A percentile compares a stretch with the other conserved stretches of the same genome.
phyloP scores from a whole-genome alignment of 2,113 vertebrate species.

The Otocyon megalotis region DNA sequence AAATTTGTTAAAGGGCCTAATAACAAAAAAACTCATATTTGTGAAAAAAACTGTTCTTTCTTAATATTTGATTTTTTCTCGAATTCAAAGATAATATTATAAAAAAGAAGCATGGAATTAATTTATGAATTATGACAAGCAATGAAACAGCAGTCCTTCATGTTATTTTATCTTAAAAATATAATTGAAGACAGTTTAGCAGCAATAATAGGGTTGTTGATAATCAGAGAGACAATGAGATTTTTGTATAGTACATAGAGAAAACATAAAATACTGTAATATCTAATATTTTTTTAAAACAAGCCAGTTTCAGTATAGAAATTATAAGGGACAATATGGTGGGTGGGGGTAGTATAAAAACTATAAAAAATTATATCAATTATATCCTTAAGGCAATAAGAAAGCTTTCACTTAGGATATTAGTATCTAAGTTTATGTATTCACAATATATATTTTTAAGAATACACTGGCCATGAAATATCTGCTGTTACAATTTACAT shows the following conservation, averaged over 20 bases:
- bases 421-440: background rate
- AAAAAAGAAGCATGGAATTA: background rate
- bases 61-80: background rate
- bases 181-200: background rate
- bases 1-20: background rate
- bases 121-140: background rate
- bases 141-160: background rate
- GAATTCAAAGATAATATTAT: conserved; percentile 23
- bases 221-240: background rate
- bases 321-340: background rate
- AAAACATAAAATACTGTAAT: background rate
- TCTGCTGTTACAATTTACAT: background rate
- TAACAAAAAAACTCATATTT: background rate
- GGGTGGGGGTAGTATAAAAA: background rate
- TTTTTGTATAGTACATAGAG: background rate
- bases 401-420: background rate
- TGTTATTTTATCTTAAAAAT: background rate
- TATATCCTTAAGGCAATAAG: background rate
- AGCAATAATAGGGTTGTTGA: background rate
- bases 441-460: background rate
- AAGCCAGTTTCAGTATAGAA: background rate
- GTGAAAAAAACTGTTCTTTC: background rate
- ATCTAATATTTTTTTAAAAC: background rate
- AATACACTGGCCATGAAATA: background rate
- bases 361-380: conserved; percentile 1